These are phyloP conservation scores for Hippopotamyrus pictus DNA, from an alignment of 2,797 vertebrate species.

Conservation along the genomic window DNA sequence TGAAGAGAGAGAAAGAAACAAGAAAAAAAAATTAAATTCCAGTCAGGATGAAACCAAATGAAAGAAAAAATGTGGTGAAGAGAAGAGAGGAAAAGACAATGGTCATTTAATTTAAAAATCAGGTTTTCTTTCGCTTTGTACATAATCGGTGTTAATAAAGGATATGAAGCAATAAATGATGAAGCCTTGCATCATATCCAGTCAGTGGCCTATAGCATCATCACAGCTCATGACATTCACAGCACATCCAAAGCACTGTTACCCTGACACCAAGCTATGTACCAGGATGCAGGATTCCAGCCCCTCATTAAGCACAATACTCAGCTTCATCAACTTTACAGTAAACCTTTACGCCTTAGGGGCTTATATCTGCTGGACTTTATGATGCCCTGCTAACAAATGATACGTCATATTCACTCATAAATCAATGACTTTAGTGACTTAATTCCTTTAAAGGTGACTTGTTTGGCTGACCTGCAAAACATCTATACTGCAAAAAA, in stretches of 20 bases:
- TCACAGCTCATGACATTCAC: neutral
- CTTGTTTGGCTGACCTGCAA: neutral
- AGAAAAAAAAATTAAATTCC: neutral
- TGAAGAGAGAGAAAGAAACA: neutral
- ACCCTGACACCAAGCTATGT: neutral
- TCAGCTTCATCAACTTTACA: neutral
- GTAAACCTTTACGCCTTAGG: neutral
- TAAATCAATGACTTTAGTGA: neutral
- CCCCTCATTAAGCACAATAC: neutral
- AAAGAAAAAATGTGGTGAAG: slow-evolving; percentile 8
- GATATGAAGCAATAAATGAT: neutral
- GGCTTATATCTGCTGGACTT: neutral
- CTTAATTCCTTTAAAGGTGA: neutral
- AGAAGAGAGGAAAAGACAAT: slow-evolving; percentile 6
- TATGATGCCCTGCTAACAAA: neutral
- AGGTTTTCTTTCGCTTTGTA: neutral
- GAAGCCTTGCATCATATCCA: neutral
- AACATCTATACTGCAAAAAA: neutral
- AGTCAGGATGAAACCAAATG: slow-evolving; percentile 11
- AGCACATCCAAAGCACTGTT: neutral
- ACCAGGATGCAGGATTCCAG: neutral
- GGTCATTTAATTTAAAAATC: neutral
- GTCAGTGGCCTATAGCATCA: neutral
- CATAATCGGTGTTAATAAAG: neutral
- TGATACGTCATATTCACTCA: neutral